Evolutionary conservation across 2,888 invertebrate species (phyloP), one percentile per base, ranked within the genome.

Genomic region (Elaeidobius kamerunicus): DNA sequence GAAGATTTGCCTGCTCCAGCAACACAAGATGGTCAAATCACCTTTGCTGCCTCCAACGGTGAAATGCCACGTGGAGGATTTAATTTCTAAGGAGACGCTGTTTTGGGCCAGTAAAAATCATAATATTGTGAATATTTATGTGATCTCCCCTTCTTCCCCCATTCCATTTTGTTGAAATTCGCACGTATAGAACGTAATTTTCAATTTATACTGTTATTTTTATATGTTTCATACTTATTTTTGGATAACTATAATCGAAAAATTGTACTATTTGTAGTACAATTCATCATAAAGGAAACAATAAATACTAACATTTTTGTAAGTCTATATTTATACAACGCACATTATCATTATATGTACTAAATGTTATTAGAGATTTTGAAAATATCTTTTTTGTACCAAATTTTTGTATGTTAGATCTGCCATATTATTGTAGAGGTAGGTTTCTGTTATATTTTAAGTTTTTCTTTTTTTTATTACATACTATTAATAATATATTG

Each of bases 61-160:
- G 53, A 63, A 43, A 60, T 67, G 60, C 70, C 71, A 51, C 69
- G 66, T 48, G 71, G 70, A 51, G 69, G 69, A 39, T 71, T 71
- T 47, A 63, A 63, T 3, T 69, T 69, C 56, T 68, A 65, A 12
- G 30, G 12, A 30, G 30, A 30, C 30, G n/a, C n/a, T n/a, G n/a
- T n/a, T 30, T 30, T 30, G 6, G 4, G 9, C 23, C 23, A 23
- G 9, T 23, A 9, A 23, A 30, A 30, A 30, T 11, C 11, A 11
- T 11, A 11, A 30, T n/a, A n/a, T n/a, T n/a, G n/a, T n/a, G n/a
- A n/a, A n/a, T n/a, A 30, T 30, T 12, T 7, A 30, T 30, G 30
- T 30, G 30, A 30, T 30, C 30, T 30, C 30, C 11, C 30, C 9
- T 30, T 30, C 30, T 12, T 30, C 30, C 12, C 30, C 11, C 30